Conservation (phyloP, 1,140 invertebrate species). For the Hyles vespertilio region DNA sequence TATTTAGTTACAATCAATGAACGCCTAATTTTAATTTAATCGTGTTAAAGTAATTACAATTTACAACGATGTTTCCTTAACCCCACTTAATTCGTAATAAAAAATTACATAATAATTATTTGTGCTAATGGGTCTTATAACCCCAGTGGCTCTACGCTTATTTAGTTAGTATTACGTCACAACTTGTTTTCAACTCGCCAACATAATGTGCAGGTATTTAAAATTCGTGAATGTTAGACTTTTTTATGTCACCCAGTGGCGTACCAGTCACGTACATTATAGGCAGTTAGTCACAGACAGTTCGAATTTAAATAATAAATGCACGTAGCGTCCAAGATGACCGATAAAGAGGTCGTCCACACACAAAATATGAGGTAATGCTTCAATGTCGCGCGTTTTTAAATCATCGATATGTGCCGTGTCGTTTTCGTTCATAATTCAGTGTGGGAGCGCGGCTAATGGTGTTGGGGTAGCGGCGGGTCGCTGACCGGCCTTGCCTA, state of each 20-base stretch:
- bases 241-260: slow-evolving; percentile 9
- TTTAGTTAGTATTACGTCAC: neutral
- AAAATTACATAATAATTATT: too few relatives aligned
- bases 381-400: slow-evolving; percentile 36
- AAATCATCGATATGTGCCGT: slow-evolving; percentile 10
- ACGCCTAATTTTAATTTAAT: neutral
- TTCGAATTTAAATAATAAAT: slow-evolving; percentile 51
- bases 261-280: slow-evolving; percentile 26
- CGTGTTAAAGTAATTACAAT: neutral
- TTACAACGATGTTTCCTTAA: too few relatives aligned
- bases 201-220: slow-evolving; percentile 3
- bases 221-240: slow-evolving; percentile 15
- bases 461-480: slow-evolving; percentile 30
- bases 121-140: too few relatives aligned
- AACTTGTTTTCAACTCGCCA: too few relatives aligned
- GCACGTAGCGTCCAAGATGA: slow-evolving; percentile 57
- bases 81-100: too few relatives aligned
- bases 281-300: slow-evolving; percentile 36
- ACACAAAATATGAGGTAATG: slow-evolving; percentile 49
- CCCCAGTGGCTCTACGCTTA: neutral
- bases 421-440: slow-evolving; percentile 40
- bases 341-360: slow-evolving; percentile 54
- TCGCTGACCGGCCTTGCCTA: slow-evolving; percentile 53
- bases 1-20: slow-evolving; percentile 6
- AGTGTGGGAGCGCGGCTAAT: slow-evolving; percentile 37